Evolutionary conservation across 1,140 invertebrate genomes (phyloP).

Genomic region (Calliphora vicina): DNA sequence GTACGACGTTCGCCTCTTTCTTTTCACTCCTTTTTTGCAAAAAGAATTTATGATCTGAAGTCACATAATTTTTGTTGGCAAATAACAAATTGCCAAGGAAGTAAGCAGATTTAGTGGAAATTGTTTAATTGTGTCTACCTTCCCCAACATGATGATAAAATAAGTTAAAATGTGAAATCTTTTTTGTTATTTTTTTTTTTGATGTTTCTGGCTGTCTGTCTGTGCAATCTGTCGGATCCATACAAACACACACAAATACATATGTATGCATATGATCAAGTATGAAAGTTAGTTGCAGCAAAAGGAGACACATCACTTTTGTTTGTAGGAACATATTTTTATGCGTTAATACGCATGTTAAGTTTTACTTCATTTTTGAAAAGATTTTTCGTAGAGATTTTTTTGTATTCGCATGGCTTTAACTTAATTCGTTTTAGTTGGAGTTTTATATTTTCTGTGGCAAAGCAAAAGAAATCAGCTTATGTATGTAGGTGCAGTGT

Average conservation of each 20-base stretch:
- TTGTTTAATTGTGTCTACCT: constrained; percentile 60
- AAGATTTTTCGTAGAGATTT: background rate
- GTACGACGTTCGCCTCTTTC: background rate
- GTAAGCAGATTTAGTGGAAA: constrained; percentile 62
- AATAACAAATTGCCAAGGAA: constrained; percentile 63
- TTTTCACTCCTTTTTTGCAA: background rate
- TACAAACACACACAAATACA: too few species aligned
- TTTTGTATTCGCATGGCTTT: background rate
- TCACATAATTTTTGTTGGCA: constrained; percentile 63
- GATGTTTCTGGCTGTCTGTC: background rate
- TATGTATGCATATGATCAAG: too few species aligned
- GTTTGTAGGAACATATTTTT: constrained; percentile 10
- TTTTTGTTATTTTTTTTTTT: background rate
- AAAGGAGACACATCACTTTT: background rate
- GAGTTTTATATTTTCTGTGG: background rate
- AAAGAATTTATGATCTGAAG: constrained; percentile 59
- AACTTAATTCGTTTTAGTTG: background rate
- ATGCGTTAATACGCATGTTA: constrained; percentile 29
- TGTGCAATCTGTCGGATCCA: background rate
- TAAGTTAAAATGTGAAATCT: background rate
- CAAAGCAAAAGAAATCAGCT: constrained; percentile 11
- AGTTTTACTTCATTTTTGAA: constrained; percentile 19
- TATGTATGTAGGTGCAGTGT: constrained; percentile 23
- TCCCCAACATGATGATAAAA: background rate
- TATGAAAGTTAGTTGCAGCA: background rate